Percentiles rank a stretch among this genome's conserved stretches.
Conservation (phyloP, 53 echinoderm and acorn worm species). For the Echinarachnius parma region DNA sequence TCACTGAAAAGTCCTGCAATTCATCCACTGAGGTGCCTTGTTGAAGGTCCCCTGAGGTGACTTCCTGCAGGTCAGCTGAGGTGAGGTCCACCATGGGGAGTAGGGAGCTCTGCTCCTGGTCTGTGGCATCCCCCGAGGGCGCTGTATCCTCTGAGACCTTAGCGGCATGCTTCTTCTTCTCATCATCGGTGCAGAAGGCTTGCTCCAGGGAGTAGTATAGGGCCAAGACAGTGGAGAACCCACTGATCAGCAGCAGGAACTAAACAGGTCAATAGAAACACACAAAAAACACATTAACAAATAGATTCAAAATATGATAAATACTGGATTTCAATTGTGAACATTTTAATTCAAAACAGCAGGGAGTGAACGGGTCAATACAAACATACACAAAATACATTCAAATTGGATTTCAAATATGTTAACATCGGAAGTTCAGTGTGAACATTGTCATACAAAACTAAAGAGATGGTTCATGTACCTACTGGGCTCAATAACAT, state of each 20-base stretch:
- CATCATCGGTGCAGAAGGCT: conserved; percentile 89
- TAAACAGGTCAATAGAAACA: no score
- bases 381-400: no score
- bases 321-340: no score
- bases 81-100: conserved; percentile 15
- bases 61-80: conserved; percentile 11
- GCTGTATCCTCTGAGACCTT: conserved; percentile 24
- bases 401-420: no score
- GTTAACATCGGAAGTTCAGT: no score
- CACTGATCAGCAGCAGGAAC: conserved; percentile 72
- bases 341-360: no score
- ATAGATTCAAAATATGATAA: no score
- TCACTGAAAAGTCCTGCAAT: not conserved
- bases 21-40: not conserved
- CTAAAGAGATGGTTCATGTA: no score
- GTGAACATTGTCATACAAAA: no score
- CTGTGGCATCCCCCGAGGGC: not conserved
- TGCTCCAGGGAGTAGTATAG: conserved; percentile 95
- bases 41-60: not conserved
- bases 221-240: conserved; percentile 67
- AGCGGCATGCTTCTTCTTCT: conserved; percentile 63
- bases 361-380: no score
- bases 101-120: not conserved
- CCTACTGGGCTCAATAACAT: no score
- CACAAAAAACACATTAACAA: no score